Evolutionary conservation across 2,888 invertebrate genomes (phyloP).

Genomic region (Steinernema hermaphroditum): DNA sequence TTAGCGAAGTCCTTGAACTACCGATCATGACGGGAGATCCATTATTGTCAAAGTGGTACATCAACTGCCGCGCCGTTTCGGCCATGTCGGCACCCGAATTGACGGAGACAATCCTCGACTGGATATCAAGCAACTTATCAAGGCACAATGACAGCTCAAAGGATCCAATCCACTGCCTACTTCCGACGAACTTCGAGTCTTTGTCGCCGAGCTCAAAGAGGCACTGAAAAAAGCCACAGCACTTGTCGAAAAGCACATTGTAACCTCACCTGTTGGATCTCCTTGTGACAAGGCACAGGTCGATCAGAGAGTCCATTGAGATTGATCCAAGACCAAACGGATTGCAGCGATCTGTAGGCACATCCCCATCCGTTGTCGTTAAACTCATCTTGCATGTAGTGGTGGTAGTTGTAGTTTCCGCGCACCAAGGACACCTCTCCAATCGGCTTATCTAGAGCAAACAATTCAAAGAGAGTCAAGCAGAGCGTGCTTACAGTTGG

Average conservation of each 20-base stretch:
- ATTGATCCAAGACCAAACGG: conserved; percentile 91
- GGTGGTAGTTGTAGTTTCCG: conserved; percentile 89
- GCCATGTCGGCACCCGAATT: conserved; percentile 80
- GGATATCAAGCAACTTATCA: conserved; percentile 56
- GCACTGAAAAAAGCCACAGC: conserved; percentile 68
- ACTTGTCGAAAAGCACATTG: neutral
- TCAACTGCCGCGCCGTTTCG: conserved; percentile 79
- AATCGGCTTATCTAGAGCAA: conserved; percentile 50
- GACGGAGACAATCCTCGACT: conserved; percentile 79
- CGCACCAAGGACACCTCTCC: conserved; percentile 71
- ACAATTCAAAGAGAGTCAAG: neutral
- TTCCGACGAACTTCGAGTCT: conserved; percentile 81
- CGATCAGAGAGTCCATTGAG: conserved; percentile 81
- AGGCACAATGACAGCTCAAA: conserved; percentile 92
- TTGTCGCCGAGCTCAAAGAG: conserved; percentile 93
- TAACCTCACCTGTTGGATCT: conserved; percentile 76
- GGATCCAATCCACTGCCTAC: conserved; percentile 95
- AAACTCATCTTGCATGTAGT: conserved; percentile 91
- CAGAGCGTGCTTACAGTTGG: conserved; percentile 31
- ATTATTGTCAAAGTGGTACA: conserved; percentile 85
- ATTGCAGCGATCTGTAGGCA: conserved; percentile 95
- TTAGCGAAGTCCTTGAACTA: too few species aligned
- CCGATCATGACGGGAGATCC: conserved; percentile 99
- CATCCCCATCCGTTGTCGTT: conserved; percentile 99
- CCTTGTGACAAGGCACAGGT: conserved; percentile 79